These are phyloP conservation scores for Cheirogaleus medius DNA, from an alignment of 2,113 vertebrate species.

Conservation along the genomic window DNA sequence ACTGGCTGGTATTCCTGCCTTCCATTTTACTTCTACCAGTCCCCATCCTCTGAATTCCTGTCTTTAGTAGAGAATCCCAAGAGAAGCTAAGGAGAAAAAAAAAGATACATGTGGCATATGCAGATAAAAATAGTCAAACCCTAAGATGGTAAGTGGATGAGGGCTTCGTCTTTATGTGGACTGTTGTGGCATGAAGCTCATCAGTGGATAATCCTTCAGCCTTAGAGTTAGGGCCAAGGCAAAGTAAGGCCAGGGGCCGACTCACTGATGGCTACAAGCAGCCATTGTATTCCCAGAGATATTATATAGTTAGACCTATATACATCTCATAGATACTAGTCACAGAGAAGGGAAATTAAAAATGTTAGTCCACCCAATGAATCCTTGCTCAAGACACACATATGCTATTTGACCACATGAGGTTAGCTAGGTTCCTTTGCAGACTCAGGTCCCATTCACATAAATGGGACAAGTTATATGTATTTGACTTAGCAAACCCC, in stretches of 20 bases:
- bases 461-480: background rate
- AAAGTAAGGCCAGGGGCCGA: background rate
- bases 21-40: background rate
- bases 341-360: background rate
- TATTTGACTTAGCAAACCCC: background rate
- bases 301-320: background rate
- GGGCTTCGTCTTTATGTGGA: background rate
- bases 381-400: background rate
- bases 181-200: accelerated
- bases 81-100: background rate
- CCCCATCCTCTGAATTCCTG: background rate
- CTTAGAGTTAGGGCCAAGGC: background rate
- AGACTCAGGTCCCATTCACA: background rate
- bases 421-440: background rate
- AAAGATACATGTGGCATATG: background rate
- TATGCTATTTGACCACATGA: background rate
- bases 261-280: background rate
- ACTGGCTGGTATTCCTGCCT: accelerated
- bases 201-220: accelerated
- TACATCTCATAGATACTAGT: background rate
- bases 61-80: background rate
- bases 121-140: background rate
- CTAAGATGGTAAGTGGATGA: background rate
- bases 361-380: background rate
- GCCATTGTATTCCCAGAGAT: background rate